These are phyloP conservation scores for Acrocephalus arundinaceus DNA, from an alignment of 2,113 vertebrate species.

Conservation along the genomic window DNA sequence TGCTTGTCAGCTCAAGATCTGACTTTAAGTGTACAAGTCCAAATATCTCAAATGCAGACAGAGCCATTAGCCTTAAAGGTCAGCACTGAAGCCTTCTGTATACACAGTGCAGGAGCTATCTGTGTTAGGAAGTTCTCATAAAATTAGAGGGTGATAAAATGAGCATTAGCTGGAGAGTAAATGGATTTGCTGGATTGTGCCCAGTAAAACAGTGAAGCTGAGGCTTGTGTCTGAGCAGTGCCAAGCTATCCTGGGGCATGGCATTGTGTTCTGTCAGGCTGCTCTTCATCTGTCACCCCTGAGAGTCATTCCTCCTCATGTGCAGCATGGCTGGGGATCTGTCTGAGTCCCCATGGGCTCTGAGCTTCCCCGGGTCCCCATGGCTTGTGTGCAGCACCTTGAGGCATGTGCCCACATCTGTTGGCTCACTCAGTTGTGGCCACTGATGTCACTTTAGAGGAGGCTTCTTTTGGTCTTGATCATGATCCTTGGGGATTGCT, in stretches of 20 bases:
- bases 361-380: accelerated
- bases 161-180: background rate
- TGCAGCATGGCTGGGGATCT: background rate
- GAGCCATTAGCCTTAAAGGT: constrained; percentile 25
- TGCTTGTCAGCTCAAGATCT: background rate
- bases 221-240: background rate
- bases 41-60: background rate
- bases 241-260: background rate
- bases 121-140: background rate
- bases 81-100: background rate
- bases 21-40: background rate
- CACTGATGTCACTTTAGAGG: background rate
- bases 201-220: background rate
- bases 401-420: accelerated
- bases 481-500: background rate
- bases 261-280: background rate
- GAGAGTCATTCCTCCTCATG: background rate
- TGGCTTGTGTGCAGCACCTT: background rate
- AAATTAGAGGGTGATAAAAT: background rate
- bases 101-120: background rate
- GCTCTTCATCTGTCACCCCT: background rate
- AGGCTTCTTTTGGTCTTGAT: background rate
- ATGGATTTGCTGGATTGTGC: background rate
- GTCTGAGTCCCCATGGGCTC: background rate
- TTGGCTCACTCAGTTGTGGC: background rate